Evolutionary conservation across 2,113 vertebrate genomes (phyloP).

Genomic region (Psephotus haematonotus): DNA sequence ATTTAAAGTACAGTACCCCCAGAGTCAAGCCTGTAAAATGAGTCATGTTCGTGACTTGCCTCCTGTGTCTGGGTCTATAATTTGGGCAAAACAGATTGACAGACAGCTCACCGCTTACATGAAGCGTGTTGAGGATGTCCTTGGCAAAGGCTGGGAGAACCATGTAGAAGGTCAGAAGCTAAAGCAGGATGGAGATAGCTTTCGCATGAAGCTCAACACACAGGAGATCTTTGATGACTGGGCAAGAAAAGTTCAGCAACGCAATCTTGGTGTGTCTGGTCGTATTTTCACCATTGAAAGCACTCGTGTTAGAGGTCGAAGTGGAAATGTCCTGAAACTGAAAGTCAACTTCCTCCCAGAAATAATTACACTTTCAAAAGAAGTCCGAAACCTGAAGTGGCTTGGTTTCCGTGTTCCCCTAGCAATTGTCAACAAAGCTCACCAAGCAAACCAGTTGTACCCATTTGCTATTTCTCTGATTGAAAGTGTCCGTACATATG

Average conservation of each 20-base stretch:
- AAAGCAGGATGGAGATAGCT: slow-evolving; percentile 98
- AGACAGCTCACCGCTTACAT: slow-evolving; percentile 97
- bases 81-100: slow-evolving; percentile 99
- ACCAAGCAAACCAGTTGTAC: slow-evolving; percentile 98
- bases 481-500: slow-evolving; percentile 95
- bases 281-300: slow-evolving; percentile 98
- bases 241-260: slow-evolving; percentile 97
- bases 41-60: slow-evolving; percentile 96
- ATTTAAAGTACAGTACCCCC: slow-evolving; percentile 98
- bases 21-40: slow-evolving; percentile 98
- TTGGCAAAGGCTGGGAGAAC: slow-evolving; percentile 99
- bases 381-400: slow-evolving; percentile 98
- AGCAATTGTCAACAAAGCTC: slow-evolving; percentile 98
- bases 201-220: slow-evolving; percentile 98
- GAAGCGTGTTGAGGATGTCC: slow-evolving; percentile 97
- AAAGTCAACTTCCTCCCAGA: slow-evolving; percentile 99
- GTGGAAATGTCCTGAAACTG: slow-evolving; percentile 91
- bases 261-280: slow-evolving; percentile 95
- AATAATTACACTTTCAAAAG: slow-evolving; percentile 97
- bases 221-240: slow-evolving; percentile 99
- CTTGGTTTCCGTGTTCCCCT: slow-evolving; percentile 95
- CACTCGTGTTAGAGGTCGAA: slow-evolving; percentile 88
- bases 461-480: slow-evolving; percentile 98
- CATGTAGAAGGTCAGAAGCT: slow-evolving; percentile 97
- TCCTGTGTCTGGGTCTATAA: slow-evolving; percentile 95